Percentiles rank a stretch among this genome's conserved stretches.
phyloP scores from a whole-genome alignment of 2,888 invertebrate species.

The Cantharis lateralis region DNA sequence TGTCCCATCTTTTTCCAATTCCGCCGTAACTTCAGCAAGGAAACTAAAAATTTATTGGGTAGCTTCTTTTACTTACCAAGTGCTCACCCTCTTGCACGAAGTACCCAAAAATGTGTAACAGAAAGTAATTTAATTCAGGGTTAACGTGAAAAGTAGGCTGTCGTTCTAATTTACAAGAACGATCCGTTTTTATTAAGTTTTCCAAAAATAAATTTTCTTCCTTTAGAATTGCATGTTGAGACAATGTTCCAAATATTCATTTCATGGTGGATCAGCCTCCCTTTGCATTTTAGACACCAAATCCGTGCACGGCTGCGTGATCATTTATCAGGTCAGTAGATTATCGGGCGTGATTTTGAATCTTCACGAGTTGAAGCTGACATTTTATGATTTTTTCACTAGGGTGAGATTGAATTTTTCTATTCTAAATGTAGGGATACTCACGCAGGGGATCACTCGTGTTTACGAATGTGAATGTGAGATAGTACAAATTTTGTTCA shows the following conservation, averaged over 20 bases:
- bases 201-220: background rate
- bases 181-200: background rate
- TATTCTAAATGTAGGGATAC: background rate
- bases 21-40: background rate
- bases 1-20: background rate
- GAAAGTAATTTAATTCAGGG: background rate
- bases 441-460: background rate
- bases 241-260: background rate
- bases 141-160: background rate
- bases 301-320: background rate
- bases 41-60: background rate
- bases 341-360: background rate
- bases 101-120: background rate
- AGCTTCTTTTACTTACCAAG: background rate
- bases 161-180: background rate
- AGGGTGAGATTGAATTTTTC: background rate
- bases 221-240: background rate
- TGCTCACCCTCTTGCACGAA: background rate
- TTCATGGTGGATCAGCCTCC: background rate
- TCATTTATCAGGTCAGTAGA: background rate
- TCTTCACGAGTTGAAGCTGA: background rate
- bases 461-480: background rate
- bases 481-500: background rate
- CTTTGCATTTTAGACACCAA: background rate
- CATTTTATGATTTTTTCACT: background rate